Percentiles rank a stretch among this genome's conserved stretches.
Conservation (phyloP, 1,140 invertebrate genomes). For the Anoplophora glabripennis region DNA sequence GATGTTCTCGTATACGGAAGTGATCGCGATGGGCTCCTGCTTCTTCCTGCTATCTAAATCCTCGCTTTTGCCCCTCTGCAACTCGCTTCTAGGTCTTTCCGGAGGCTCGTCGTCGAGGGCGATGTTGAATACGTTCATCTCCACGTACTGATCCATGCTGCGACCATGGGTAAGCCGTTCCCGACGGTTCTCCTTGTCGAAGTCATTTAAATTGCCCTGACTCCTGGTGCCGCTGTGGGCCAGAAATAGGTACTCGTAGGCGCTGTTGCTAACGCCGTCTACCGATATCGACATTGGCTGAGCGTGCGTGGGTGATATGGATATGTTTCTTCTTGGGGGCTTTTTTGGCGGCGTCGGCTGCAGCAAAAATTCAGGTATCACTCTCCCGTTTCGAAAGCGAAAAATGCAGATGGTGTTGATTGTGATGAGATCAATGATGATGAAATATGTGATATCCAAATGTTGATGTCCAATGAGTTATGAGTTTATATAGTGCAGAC, state of each 20-base stretch:
- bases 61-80: constrained; percentile 54
- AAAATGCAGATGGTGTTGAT: no score
- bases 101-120: constrained; percentile 47
- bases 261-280: constrained; percentile 54
- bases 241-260: constrained; percentile 63
- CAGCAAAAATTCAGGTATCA: not conserved
- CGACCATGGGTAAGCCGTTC: constrained; percentile 62
- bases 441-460: no score
- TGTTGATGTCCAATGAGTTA: no score
- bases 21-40: constrained; percentile 67
- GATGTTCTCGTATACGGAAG: constrained; percentile 69
- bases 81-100: constrained; percentile 37
- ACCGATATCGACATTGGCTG: constrained; percentile 58
- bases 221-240: constrained; percentile 56
- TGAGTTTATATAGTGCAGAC: no score
- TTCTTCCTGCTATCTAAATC: constrained; percentile 52
- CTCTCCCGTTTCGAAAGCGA: no score
- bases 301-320: constrained; percentile 74
- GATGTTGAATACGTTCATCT: constrained; percentile 63
- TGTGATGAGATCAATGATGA: no score
- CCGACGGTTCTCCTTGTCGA: constrained; percentile 52
- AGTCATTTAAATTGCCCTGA: constrained; percentile 66
- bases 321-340: constrained; percentile 78
- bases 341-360: constrained; percentile 83
- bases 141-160: constrained; percentile 74